Evolutionary conservation across 2,113 vertebrate species (phyloP).

Genomic region (Otis tarda): DNA sequence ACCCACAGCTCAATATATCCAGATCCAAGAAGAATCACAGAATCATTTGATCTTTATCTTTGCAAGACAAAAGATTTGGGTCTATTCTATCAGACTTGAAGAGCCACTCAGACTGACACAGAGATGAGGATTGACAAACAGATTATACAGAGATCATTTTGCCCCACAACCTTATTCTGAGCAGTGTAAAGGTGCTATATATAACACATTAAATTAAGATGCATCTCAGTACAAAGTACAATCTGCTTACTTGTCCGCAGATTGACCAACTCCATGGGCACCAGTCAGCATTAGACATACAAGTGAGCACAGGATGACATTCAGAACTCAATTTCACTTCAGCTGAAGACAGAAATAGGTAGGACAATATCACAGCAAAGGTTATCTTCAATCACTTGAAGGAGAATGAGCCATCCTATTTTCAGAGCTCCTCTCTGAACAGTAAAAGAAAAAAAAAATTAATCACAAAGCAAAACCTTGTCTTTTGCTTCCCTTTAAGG

Average conservation of each 20-base stretch:
- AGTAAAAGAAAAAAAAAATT: neutral
- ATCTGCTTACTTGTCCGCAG: neutral
- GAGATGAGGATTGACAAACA: neutral
- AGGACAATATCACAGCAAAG: neutral
- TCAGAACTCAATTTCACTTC: neutral
- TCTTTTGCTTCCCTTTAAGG: neutral
- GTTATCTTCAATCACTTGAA: neutral
- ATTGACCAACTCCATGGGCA: fast-evolving
- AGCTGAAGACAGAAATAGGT: neutral
- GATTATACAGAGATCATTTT: neutral
- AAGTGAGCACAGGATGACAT: neutral
- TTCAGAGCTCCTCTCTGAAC: neutral
- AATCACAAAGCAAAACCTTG: neutral
- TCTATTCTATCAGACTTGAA: neutral
- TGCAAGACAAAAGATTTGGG: neutral
- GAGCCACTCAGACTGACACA: neutral
- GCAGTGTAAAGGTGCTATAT: neutral
- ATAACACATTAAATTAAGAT: neutral
- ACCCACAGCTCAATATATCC: neutral
- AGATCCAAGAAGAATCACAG: neutral
- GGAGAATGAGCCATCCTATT: neutral
- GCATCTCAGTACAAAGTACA: neutral
- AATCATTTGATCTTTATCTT: neutral
- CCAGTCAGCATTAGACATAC: neutral
- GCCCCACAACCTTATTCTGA: neutral